phyloP scores from a whole-genome alignment of 1,140 invertebrate species.

The Aculops lycopersici region DNA sequence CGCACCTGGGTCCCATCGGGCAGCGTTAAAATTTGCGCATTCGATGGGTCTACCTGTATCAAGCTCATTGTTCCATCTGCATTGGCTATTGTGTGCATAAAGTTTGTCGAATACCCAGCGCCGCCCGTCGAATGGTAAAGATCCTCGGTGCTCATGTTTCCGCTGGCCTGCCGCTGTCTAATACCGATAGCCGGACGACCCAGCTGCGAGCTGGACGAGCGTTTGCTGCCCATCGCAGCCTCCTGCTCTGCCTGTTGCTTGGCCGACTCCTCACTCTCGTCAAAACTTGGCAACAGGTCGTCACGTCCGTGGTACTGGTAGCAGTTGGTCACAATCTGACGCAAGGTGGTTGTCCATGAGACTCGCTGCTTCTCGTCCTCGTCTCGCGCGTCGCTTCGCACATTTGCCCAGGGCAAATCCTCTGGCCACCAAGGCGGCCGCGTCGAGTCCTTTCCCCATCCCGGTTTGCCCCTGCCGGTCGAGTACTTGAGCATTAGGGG shows the following conservation, averaged over 20 bases:
- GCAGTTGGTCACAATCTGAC: slow-evolving; percentile 89
- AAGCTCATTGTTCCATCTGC: slow-evolving; percentile 80
- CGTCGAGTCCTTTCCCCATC: slow-evolving; percentile 80
- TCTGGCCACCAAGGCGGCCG: slow-evolving; percentile 87
- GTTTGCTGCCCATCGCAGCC: neutral
- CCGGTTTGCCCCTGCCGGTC: slow-evolving; percentile 74
- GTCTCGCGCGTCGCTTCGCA: slow-evolving; percentile 71
- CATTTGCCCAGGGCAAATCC: slow-evolving; percentile 85
- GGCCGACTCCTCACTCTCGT: slow-evolving; percentile 41
- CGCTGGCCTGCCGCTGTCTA: neutral
- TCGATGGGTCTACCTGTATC: slow-evolving; percentile 75
- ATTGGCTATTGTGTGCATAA: slow-evolving; percentile 78
- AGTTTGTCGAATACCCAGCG: slow-evolving; percentile 44
- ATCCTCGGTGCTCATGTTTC: neutral
- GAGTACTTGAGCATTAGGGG: slow-evolving; percentile 93
- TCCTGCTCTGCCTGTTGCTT: neutral
- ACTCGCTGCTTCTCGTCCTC: slow-evolving; percentile 95
- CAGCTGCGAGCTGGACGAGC: no score
- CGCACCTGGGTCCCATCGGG: slow-evolving; percentile 79
- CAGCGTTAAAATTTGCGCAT: slow-evolving; percentile 55
- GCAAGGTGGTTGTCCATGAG: slow-evolving; percentile 84
- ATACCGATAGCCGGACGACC: neutral
- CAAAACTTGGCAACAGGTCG: slow-evolving; percentile 71
- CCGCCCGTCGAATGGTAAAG: neutral
- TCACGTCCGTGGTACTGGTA: slow-evolving; percentile 88